Evolutionary conservation across 2,797 vertebrate genomes (phyloP).

Genomic region (Phrynocephalus guinanensis): DNA sequence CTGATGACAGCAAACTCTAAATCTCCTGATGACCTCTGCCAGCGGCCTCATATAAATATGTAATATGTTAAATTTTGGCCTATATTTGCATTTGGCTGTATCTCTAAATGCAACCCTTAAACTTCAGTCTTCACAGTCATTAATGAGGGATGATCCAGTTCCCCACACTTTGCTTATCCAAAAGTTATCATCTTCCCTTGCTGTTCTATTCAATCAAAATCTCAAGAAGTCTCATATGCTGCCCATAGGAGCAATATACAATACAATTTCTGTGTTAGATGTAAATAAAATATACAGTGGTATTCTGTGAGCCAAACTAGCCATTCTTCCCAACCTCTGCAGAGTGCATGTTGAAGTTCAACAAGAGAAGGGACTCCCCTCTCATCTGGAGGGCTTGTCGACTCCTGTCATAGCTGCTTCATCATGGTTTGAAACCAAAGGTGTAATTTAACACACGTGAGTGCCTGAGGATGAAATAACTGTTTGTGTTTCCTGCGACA

Average conservation of each 20-base stretch:
- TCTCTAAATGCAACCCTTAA: no score
- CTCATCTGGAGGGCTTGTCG: slow-evolving; percentile 22
- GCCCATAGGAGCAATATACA: accelerated
- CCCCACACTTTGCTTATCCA: no score
- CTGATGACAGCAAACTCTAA: no score
- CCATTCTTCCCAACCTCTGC: slow-evolving; percentile 21
- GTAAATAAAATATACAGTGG: background rate
- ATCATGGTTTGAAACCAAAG: slow-evolving; percentile 35
- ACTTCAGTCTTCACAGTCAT: no score
- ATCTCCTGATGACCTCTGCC: no score
- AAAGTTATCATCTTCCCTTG: background rate
- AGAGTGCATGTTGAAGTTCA: slow-evolving; percentile 2
- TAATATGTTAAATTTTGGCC: background rate
- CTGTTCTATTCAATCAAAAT: background rate
- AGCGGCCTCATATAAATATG: no score
- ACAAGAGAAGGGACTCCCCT: background rate
- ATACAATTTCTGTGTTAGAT: background rate
- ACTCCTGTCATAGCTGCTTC: slow-evolving; percentile 33
- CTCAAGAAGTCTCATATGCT: accelerated
- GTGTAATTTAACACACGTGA: slow-evolving; percentile 48
- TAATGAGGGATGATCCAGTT: no score
- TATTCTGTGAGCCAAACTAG: background rate
- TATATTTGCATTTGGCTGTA: no score
- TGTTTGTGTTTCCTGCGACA: slow-evolving; percentile 25
- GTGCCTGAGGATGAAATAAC: slow-evolving; percentile 37